Evolutionary conservation across 1,140 invertebrate species (phyloP), one percentile per base, ranked within the genome.

Genomic region (Copidosoma floridanum): DNA sequence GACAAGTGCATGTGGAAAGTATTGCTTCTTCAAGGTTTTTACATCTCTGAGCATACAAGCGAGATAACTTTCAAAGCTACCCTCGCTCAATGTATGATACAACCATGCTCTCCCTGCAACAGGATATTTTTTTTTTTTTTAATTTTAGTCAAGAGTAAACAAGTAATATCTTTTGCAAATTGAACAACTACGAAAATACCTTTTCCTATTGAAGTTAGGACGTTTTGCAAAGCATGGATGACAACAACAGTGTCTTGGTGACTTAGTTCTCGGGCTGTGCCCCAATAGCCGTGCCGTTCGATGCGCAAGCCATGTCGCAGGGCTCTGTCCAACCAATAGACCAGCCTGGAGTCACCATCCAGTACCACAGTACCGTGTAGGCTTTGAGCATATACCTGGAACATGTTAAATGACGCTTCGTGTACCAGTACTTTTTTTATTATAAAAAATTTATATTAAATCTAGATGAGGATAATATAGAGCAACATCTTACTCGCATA

Each of bases 281-380:
- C 80, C 84, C 83, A 85, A 69, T 85, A 86, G 53, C 84, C 84
- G 68, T 80, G 74, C 46, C 79, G 73, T 53, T 77, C 77, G 43
- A 75, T 64, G 20, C 77, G 74, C 27, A 83, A 51, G 14, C 81
- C 81, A 63, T 82, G 79, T 20, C 80, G 70, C 6, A 82, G 54
- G 29, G 78, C 79, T 59, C 76, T 64, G 65, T 82, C 80, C 43
- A 82, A 57, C 76, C 77, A 80, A 44, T 80, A 78, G n/a, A 81
- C 80, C 51, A 81, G 66, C 80, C 80, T 81, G 10, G 78, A 81
- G 57, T 82, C 77, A 43, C 76, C 77, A 51, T 79, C 77, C 63
- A 82, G 69, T 16, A 77, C 77, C 18, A 80, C 78, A 7, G 74
- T 75, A 14, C 79, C 78, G 64, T 80, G 76, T 23, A 81, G 66